These are phyloP conservation scores for Styela clava DNA, from an alignment of 23 tunicate genomes.

Conservation along the genomic window DNA sequence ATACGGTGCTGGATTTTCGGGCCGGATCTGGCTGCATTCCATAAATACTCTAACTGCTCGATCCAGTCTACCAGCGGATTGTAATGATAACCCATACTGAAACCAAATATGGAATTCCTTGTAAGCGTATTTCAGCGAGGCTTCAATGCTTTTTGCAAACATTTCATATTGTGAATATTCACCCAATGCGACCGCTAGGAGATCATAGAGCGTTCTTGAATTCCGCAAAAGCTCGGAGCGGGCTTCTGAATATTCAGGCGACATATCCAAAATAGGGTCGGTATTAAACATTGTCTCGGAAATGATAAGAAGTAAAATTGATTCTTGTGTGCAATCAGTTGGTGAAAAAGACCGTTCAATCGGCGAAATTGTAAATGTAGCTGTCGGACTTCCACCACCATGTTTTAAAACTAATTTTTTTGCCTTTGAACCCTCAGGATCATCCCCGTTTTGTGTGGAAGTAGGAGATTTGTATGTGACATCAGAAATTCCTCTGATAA, in stretches of 20 bases:
- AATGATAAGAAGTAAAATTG: constrained; percentile 36
- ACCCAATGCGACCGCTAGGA: constrained; percentile 40
- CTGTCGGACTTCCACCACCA: background rate
- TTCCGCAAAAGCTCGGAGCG: constrained; percentile 45
- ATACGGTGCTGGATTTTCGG: constrained; percentile 39
- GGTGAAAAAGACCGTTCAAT: constrained; percentile 26
- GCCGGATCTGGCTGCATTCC: constrained; percentile 66
- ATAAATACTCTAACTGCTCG: constrained; percentile 39
- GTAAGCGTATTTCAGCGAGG: constrained; percentile 67
- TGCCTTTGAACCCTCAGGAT: background rate
- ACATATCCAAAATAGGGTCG: constrained; percentile 90
- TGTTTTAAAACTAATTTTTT: constrained; percentile 2
- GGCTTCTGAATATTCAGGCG: constrained; percentile 66
- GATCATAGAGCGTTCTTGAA: constrained; percentile 52
- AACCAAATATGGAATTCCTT: constrained; percentile 70
- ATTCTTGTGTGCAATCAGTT: constrained; percentile 35
- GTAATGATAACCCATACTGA: constrained; percentile 50
- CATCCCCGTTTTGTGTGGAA: constrained; percentile 6
- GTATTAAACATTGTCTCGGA: constrained; percentile 75
- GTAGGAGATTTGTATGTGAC: constrained; percentile 8
- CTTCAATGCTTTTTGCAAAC: constrained; percentile 46
- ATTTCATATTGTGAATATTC: constrained; percentile 44
- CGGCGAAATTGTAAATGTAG: constrained; percentile 10
- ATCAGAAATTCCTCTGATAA: constrained; percentile 51
- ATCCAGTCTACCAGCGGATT: constrained; percentile 34